These are phyloP conservation scores for Hydractinia echinata DNA, from an alignment of 30 jellyfish, hydroid and myxozoan genomes.

Conservation along the genomic window DNA sequence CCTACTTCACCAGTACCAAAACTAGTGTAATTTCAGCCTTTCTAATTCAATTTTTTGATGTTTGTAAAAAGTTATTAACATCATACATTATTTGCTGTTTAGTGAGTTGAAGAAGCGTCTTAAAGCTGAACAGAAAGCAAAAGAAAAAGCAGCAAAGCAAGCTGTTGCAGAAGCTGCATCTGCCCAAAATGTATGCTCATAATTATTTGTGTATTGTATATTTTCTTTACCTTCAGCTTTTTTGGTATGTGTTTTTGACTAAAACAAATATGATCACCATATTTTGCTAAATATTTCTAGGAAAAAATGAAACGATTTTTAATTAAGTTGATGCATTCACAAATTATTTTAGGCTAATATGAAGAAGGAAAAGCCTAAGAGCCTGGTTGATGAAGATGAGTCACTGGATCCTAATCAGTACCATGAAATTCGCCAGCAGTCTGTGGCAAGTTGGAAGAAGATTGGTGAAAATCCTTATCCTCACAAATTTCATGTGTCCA, in stretches of 20 bases:
- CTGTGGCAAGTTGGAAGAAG: constrained; percentile 57
- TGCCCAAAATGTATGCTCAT: too few relatives aligned
- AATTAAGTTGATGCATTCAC: too few relatives aligned
- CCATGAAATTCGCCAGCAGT: constrained; percentile 78
- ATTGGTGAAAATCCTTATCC: constrained; percentile 95
- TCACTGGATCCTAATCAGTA: constrained; percentile 91
- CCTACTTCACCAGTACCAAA: too few relatives aligned
- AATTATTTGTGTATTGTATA: too few relatives aligned
- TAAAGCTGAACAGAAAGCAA: constrained; percentile 78
- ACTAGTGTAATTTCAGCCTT: too few relatives aligned
- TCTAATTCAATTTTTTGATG: background rate
- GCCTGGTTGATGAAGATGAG: constrained; percentile 77
- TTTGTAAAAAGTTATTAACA: background rate
- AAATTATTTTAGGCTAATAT: background rate
- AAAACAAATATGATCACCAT: too few relatives aligned
- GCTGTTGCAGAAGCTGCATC: constrained; percentile 31
- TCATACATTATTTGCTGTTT: background rate
- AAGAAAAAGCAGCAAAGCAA: constrained; percentile 72
- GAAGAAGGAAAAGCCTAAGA: constrained; percentile 27
- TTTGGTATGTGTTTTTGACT: too few relatives aligned
- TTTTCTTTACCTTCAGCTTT: too few relatives aligned
- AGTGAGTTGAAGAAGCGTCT: constrained; percentile 80
- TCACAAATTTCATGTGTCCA: constrained; percentile 84
- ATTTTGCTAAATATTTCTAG: too few relatives aligned
- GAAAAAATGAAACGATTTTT: too few relatives aligned